phyloP scores from a whole-genome alignment of 1,140 invertebrate species.

The Drosophila elegans region DNA sequence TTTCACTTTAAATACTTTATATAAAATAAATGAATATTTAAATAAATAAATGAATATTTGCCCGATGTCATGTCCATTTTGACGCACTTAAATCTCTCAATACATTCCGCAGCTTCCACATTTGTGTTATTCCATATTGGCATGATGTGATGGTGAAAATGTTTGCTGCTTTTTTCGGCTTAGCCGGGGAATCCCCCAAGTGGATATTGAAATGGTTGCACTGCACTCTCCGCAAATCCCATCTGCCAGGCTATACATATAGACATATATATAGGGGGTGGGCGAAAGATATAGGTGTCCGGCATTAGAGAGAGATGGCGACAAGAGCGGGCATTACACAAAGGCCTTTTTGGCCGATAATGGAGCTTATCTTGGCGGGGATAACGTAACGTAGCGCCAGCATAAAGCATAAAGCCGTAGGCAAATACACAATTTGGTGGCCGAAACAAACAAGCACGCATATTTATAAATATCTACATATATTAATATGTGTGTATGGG shows the following conservation, averaged over 20 bases:
- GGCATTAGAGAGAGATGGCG: slow-evolving; percentile 1
- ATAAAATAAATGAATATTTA: too few relatives aligned
- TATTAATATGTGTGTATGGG: not conserved
- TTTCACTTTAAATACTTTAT: too few relatives aligned
- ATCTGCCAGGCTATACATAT: slow-evolving; percentile 18
- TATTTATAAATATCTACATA: slow-evolving; percentile 10
- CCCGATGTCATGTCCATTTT: not conserved
- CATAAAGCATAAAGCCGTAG: slow-evolving; percentile 38
- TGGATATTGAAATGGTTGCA: slow-evolving; percentile 37
- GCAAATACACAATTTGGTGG: slow-evolving; percentile 47
- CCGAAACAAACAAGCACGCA: slow-evolving; percentile 15
- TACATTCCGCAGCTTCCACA: not conserved
- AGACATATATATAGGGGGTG: not conserved
- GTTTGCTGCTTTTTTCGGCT: slow-evolving; percentile 26
- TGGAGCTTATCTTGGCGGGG: slow-evolving; percentile 68
- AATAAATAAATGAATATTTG: too few relatives aligned
- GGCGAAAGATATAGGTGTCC: slow-evolving; percentile 3
- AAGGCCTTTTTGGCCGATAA: slow-evolving; percentile 57
- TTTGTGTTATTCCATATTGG: slow-evolving; percentile 16
- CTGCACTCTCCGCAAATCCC: slow-evolving; percentile 39
- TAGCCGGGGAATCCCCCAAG: slow-evolving; percentile 34
- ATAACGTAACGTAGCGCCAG: slow-evolving; percentile 30
- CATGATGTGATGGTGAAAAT: slow-evolving; percentile 20
- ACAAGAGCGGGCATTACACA: slow-evolving; percentile 34
- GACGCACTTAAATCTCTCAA: not conserved